These are phyloP conservation scores for Gymnobelideus leadbeateri DNA, from an alignment of 2,113 vertebrate species.

Conservation along the genomic window DNA sequence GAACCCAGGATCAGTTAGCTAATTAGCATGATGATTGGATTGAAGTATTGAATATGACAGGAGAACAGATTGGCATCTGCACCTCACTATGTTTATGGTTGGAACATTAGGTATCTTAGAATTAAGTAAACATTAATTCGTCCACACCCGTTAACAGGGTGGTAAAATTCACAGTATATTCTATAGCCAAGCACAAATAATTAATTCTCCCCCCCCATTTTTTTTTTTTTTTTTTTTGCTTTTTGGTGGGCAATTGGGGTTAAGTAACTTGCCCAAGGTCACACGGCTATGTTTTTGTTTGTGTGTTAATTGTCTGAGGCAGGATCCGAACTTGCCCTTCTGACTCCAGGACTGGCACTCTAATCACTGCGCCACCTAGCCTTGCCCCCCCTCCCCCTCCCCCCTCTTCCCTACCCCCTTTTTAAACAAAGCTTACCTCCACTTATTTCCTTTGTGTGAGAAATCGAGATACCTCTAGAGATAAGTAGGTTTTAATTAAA, in stretches of 20 bases:
- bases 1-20: background rate
- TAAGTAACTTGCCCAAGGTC: too few species aligned
- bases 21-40: background rate
- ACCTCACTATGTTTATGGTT: background rate
- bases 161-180: background rate
- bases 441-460: background rate
- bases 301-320: too few species aligned
- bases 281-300: too few species aligned
- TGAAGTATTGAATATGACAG: background rate
- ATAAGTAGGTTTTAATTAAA: background rate
- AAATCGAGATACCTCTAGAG: background rate
- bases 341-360: too few species aligned
- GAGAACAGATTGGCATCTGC: background rate
- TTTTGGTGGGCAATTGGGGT: too few species aligned
- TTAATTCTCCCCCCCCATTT: background rate
- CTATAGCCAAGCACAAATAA: background rate
- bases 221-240: too few species aligned
- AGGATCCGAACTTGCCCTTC: too few species aligned
- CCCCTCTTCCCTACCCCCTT: too few species aligned
- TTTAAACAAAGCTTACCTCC: background rate
- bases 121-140: background rate
- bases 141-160: background rate
- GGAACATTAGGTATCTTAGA: background rate
- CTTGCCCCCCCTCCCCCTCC: too few species aligned
- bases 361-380: too few species aligned